phyloP scores from a whole-genome alignment of 2,113 vertebrate genomes.

The Dolichotis patagonum region DNA sequence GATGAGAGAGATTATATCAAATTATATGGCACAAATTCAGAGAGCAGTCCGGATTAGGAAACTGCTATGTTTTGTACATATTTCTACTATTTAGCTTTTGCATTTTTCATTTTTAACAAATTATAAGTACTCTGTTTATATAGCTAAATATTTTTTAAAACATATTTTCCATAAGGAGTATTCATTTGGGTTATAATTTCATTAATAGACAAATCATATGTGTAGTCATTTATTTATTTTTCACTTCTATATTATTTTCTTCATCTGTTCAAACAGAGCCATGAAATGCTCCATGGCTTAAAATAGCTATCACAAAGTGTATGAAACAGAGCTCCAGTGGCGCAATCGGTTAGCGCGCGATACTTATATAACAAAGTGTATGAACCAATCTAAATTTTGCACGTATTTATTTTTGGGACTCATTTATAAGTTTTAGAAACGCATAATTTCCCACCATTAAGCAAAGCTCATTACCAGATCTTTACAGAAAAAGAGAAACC shows the following conservation, averaged over 20 bases:
- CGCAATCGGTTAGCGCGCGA: too few relatives aligned
- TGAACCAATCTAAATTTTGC: not conserved
- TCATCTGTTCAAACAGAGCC: not conserved
- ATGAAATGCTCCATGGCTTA: not conserved
- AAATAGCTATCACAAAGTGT: not conserved
- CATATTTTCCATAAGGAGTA: not conserved
- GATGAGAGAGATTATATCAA: not conserved
- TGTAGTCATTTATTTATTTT: not conserved
- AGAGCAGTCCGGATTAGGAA: not conserved
- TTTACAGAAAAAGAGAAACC: not conserved
- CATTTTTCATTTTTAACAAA: not conserved
- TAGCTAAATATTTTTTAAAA: not conserved
- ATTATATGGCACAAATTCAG: not conserved
- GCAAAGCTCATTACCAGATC: not conserved
- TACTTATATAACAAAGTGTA: not conserved
- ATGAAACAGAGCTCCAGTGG: too few relatives aligned
- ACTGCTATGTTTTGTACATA: not conserved
- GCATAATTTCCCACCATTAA: not conserved
- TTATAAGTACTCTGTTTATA: not conserved
- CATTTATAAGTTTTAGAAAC: not conserved
- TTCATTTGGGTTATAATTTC: not conserved
- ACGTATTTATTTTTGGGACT: not conserved
- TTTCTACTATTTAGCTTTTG: not conserved
- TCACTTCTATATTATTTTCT: not conserved
- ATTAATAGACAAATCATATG: not conserved